Evolutionary conservation across 92 coral and sea anemone species (phyloP).

Genomic region (Palythoa grandis): DNA sequence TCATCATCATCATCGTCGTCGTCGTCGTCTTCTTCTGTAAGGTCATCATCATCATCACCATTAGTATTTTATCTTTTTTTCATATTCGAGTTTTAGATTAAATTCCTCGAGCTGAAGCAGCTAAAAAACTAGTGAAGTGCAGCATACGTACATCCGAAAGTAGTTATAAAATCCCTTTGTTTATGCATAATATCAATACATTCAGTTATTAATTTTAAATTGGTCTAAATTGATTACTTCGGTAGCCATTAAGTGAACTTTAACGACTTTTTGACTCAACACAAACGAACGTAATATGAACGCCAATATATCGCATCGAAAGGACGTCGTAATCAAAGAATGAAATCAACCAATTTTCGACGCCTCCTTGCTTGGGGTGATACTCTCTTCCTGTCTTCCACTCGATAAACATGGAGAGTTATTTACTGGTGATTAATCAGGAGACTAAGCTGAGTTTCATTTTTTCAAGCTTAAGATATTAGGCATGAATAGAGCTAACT

Average conservation of each 20-base stretch:
- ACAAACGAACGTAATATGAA: neutral
- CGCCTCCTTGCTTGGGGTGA: neutral
- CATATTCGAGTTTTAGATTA: neutral
- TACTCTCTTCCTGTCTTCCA: neutral
- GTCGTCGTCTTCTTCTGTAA: neutral
- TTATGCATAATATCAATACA: neutral
- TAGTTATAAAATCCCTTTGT: neutral
- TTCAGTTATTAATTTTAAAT: neutral
- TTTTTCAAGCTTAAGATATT: too few species aligned
- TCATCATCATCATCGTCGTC: neutral
- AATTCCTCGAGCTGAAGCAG: neutral
- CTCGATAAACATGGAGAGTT: neutral
- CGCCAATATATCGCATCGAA: slow-evolving; percentile 12
- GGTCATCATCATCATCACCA: too few species aligned
- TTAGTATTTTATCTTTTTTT: neutral
- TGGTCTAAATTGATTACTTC: neutral
- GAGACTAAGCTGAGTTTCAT: neutral
- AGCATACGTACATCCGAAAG: neutral
- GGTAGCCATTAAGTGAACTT: neutral
- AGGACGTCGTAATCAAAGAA: neutral
- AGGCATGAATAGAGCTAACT: too few species aligned
- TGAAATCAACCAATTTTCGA: neutral
- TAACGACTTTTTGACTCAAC: neutral
- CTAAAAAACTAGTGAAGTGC: neutral
- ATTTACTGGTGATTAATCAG: neutral